Base-by-base conservation (phyloP, 2,113 vertebrate genomes). In the Ciconia boyciana region DNA sequence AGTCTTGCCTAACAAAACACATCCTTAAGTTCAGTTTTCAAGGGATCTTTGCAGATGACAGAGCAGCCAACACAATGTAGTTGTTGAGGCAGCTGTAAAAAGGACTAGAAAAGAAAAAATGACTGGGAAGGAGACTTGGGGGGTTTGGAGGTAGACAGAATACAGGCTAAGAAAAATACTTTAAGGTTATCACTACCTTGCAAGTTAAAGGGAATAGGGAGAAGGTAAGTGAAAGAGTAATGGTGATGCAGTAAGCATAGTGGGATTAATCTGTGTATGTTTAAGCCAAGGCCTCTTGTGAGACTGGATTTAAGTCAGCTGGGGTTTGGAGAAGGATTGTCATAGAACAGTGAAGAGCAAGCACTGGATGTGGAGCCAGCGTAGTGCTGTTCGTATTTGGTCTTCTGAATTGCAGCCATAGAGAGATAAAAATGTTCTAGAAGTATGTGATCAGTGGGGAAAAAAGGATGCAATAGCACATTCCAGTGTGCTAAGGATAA, bases 161-260 rank as follows among this genome's bases (percentile, higher is more conserved):
- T 25, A 54, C 16, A 26, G 54, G 41, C 46, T 17, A n/a, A 54
- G 52, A 31, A 32, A 58, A 54, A 44, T 16, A 24, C 28, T 36
- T 64, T 0, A 16, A 49, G 36, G 22, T 36, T 57, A 12, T 46
- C 16, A 4, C 13, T 18, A 2, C 19, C 39, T 54, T 55, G 52
- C 34, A 41, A 61, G 69, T 54, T 48, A 25, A 68, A 76, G 55
- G 32, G 32, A 61, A 6, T 12, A 32, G 16, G 55, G 57, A 28
- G 16, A 49, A 70, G 48, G 25, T 39, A 13, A 55, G 21, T 25
- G 48, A 9, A 16, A 24, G 44, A 54, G 11, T 14, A 29, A 14
- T 12, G 36, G 60, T 46, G 68, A 20, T 18, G 29, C 13, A n/a
- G 11, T 4, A 4, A 10, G 44, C 9, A 0, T 20, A 6, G 46